phyloP scores from a whole-genome alignment of 2,888 invertebrate genomes.

The Cyaniris semiargus region DNA sequence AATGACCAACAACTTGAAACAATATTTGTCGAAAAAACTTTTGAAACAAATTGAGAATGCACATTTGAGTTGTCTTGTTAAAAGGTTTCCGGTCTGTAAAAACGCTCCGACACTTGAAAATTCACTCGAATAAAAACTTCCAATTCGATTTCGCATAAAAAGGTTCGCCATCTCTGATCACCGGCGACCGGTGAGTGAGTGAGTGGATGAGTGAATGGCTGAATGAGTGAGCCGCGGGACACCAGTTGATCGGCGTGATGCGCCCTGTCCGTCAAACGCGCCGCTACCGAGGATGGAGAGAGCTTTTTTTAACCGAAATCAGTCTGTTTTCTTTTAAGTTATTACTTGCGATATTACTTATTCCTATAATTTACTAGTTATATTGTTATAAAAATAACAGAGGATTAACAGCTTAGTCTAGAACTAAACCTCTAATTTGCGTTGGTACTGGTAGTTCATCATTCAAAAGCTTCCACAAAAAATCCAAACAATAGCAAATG shows the following conservation, averaged over 20 bases:
- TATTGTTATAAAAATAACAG: too few species aligned
- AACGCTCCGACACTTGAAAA: constrained; percentile 37
- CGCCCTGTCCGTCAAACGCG: constrained; percentile 69
- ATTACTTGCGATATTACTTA: neutral
- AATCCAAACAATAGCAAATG: neutral
- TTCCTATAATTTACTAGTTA: neutral
- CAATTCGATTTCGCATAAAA: constrained; percentile 45
- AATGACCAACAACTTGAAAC: neutral
- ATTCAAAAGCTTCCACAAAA: neutral
- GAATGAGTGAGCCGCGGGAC: constrained; percentile 56
- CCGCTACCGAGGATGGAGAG: constrained; percentile 55
- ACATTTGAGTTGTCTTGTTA: constrained; percentile 26
- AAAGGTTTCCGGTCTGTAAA: constrained; percentile 27
- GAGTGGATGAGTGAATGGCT: constrained; percentile 55
- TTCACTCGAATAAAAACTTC: constrained; percentile 40
- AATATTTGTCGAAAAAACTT: neutral
- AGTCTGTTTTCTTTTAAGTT: neutral
- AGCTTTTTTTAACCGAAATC: constrained; percentile 41
- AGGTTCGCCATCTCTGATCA: constrained; percentile 68
- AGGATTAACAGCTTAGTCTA: neutral
- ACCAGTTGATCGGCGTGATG: constrained; percentile 78
- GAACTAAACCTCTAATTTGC: neutral
- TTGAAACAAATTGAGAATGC: constrained; percentile 19
- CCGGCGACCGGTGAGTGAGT: constrained; percentile 63
- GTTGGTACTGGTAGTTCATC: neutral